Conservation (phyloP, 2,113 vertebrate genomes). For the Holacanthus passer region DNA sequence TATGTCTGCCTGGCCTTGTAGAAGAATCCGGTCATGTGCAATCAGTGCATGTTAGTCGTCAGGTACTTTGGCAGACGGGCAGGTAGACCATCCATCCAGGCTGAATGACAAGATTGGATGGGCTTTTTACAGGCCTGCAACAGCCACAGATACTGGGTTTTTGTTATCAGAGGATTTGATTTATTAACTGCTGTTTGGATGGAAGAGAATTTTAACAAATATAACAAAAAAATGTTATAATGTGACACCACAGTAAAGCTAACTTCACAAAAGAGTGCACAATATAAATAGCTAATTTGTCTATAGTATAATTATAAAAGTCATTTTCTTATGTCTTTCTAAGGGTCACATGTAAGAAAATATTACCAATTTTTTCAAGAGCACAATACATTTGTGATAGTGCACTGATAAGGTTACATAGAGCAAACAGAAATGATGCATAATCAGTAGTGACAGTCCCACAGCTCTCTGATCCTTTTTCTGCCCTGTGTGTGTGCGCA, state of each 20-base stretch:
- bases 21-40: too few relatives aligned
- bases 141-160: too few relatives aligned
- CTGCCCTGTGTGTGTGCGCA: conserved; percentile 29
- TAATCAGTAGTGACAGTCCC: conserved; percentile 46
- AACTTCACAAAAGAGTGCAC: background rate
- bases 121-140: too few relatives aligned
- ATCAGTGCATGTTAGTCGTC: too few relatives aligned
- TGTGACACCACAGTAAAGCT: background rate
- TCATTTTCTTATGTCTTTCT: background rate
- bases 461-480: conserved; percentile 61
- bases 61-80: too few relatives aligned
- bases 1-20: too few relatives aligned
- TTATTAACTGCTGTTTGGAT: too few relatives aligned
- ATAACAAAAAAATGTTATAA: too few relatives aligned
- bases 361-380: background rate
- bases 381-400: background rate
- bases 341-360: conserved; percentile 1
- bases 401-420: conserved; percentile 7
- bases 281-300: background rate
- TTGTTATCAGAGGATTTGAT: too few relatives aligned
- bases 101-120: too few relatives aligned
- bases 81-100: too few relatives aligned
- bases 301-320: background rate
- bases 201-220: too few relatives aligned
- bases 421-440: conserved; percentile 33